phyloP scores from a whole-genome alignment of 2,113 vertebrate genomes.

The Mugil cephalus region DNA sequence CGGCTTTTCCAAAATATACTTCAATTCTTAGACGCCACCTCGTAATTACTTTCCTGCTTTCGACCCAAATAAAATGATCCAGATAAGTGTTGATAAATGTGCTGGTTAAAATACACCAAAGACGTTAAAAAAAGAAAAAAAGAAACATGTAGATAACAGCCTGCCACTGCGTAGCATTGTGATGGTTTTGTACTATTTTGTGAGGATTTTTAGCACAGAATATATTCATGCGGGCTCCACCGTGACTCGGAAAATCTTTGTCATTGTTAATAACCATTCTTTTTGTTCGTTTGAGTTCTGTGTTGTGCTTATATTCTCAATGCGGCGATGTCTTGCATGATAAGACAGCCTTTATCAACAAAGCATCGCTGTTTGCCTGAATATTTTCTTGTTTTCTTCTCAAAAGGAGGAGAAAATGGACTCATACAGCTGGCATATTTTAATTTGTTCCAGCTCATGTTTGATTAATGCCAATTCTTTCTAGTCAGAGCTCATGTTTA shows the following conservation, averaged over 20 bases:
- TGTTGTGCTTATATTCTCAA: constrained; percentile 62
- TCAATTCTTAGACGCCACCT: constrained; percentile 39
- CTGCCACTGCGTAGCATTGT: constrained; percentile 50
- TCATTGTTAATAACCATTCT: constrained; percentile 63
- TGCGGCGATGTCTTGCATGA: constrained; percentile 54
- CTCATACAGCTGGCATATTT: constrained; percentile 72
- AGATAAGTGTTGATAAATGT: constrained; percentile 59
- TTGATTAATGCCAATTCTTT: constrained; percentile 78
- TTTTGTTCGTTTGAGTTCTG: constrained; percentile 61
- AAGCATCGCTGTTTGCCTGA: constrained; percentile 60
- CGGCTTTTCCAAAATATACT: constrained; percentile 32
- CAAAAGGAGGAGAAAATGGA: constrained; percentile 59
- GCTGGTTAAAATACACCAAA: constrained; percentile 48
- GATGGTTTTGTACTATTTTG: constrained; percentile 42
- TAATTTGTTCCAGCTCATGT: constrained; percentile 78
- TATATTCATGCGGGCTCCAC: constrained; percentile 53
- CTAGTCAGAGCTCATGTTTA: constrained; percentile 68
- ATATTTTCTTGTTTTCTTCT: constrained; percentile 56
- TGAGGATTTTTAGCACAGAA: constrained; percentile 57
- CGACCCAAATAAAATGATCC: constrained; percentile 47
- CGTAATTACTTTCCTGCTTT: constrained; percentile 51
- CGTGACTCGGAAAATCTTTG: constrained; percentile 61
- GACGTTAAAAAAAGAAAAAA: constrained; percentile 36
- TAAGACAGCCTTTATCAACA: constrained; percentile 66
- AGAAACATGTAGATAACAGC: constrained; percentile 62